Percentiles rank a stretch among this genome's conserved stretches.
phyloP scores from a whole-genome alignment of 2,113 vertebrate species.

The Sinocyclocheilus anshuiensis region DNA sequence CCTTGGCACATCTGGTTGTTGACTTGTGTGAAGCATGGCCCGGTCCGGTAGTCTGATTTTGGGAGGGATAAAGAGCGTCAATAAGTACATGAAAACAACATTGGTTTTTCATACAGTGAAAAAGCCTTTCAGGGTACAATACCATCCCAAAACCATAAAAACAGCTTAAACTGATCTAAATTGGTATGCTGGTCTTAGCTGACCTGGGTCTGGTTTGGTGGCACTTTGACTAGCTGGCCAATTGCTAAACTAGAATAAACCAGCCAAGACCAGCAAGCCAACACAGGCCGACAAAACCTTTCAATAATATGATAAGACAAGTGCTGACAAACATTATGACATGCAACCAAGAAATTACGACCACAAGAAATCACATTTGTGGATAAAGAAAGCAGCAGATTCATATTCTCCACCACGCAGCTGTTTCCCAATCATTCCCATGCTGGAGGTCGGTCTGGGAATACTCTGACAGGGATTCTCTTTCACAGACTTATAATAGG shows the following conservation, averaged over 20 bases:
- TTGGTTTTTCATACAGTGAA: too few relatives aligned
- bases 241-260: background rate
- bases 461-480: constrained; percentile 49
- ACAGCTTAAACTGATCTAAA: background rate
- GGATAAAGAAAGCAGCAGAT: background rate
- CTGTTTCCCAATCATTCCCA: constrained; percentile 20
- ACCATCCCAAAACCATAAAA: background rate
- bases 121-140: background rate
- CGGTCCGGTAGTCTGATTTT: constrained; percentile 90
- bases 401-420: background rate
- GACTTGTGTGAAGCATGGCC: constrained; percentile 96
- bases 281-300: background rate
- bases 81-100: background rate
- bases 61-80: background rate
- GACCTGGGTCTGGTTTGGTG: background rate
- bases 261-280: background rate
- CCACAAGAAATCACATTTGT: background rate
- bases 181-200: background rate
- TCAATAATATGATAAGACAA: background rate
- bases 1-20: constrained; percentile 99
- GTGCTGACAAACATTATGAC: background rate
- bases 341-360: background rate
- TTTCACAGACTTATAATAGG: constrained; percentile 47
- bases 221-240: background rate
- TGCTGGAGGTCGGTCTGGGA: constrained; percentile 30